These are phyloP conservation scores for Pantelozetes paolii DNA, from an alignment of 2,888 invertebrate species.

Conservation along the genomic window DNA sequence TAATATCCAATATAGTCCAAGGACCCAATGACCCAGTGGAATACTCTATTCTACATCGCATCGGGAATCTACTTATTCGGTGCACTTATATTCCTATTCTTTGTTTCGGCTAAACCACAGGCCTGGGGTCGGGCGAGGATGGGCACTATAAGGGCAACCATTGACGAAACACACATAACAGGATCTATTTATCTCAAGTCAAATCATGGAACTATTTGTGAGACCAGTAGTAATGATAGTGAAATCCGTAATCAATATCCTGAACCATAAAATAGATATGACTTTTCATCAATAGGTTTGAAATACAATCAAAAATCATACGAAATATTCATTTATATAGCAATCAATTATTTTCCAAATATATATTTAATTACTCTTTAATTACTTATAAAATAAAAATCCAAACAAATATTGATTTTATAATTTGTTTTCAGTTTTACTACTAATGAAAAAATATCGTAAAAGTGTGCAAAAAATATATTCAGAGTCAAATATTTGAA, in stretches of 20 bases:
- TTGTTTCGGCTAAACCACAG: conserved; percentile 49
- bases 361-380: too few species aligned
- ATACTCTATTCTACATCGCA: conserved; percentile 53
- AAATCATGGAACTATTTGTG: not conserved
- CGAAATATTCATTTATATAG: too few species aligned
- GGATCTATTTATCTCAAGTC: not conserved
- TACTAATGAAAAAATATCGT: too few species aligned
- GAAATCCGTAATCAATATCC: not conserved
- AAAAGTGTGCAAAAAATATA: too few species aligned
- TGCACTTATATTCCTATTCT: conserved; percentile 48
- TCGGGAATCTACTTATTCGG: conserved; percentile 52
- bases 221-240: not conserved
- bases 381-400: too few species aligned
- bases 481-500: too few species aligned
- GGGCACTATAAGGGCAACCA: not conserved
- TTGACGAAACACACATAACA: not conserved
- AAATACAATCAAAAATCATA: not conserved
- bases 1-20: not conserved
- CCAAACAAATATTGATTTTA: too few species aligned
- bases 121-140: conserved; percentile 44
- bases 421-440: too few species aligned
- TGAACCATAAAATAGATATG: not conserved
- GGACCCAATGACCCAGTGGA: conserved; percentile 43
- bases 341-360: too few species aligned
- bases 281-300: too few species aligned